A percentile compares a stretch with the other conserved stretches of the same genome.
These are phyloP conservation scores for Lithophane socia DNA, from an alignment of 2,888 invertebrate genomes.

Conservation along the genomic window DNA sequence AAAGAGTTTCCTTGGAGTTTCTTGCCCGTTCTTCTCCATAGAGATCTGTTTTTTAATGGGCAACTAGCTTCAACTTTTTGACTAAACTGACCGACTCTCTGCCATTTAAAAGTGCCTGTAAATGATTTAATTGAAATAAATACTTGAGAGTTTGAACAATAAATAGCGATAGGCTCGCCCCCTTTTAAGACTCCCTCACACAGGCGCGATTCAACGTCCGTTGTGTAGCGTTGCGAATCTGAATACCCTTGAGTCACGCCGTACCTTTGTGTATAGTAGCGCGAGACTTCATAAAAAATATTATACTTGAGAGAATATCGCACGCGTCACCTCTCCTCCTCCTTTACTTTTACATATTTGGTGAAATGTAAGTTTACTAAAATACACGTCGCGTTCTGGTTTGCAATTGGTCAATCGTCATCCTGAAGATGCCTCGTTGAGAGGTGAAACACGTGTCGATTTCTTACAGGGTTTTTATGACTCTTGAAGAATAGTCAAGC, in stretches of 20 bases:
- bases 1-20: background rate
- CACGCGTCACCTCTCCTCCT: no score
- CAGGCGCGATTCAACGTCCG: background rate
- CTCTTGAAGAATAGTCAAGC: no score
- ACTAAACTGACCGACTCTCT: background rate
- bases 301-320: background rate
- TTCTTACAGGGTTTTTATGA: no score
- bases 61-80: background rate
- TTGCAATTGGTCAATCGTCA: no score
- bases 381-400: no score
- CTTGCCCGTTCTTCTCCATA: background rate
- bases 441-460: no score
- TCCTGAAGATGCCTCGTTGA: no score
- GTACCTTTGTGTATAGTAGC: background rate
- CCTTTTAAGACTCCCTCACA: background rate
- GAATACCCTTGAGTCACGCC: background rate
- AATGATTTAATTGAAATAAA: constrained; percentile 1
- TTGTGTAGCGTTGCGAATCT: background rate
- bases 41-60: background rate
- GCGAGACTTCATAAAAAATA: background rate
- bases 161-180: background rate
- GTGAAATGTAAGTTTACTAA: no score
- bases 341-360: no score
- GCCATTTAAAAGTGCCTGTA: background rate
- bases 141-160: constrained; percentile 2